A percentile compares a stretch with the other conserved stretches of the same genome.
phyloP scores from a whole-genome alignment of 2,113 vertebrate genomes.

The Calypte anna region DNA sequence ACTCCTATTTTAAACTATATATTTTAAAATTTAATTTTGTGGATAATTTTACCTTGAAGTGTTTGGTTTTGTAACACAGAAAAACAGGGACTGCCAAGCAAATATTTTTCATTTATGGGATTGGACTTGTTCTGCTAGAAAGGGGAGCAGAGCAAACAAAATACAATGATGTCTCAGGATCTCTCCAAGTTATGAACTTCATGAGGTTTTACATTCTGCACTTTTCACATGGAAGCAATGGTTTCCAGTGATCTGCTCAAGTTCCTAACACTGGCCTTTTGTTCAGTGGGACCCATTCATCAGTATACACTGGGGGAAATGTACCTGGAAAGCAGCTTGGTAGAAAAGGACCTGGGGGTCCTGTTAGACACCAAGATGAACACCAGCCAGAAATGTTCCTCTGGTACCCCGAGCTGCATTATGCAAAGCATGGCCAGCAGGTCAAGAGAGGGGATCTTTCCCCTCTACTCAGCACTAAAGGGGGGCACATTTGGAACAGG shows the following conservation, averaged over 20 bases:
- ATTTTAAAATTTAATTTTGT: not conserved
- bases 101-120: not conserved
- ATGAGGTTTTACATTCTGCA: not conserved
- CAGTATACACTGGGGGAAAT: not conserved
- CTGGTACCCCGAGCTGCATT: too few species aligned
- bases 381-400: too few species aligned
- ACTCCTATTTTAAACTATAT: not conserved
- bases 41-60: not conserved
- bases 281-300: not conserved
- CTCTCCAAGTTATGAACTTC: not conserved
- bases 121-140: not conserved
- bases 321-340: not conserved
- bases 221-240: not conserved
- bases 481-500: not conserved
- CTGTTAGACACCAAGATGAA: too few species aligned
- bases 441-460: not conserved
- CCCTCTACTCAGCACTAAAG: not conserved
- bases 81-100: not conserved
- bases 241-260: not conserved
- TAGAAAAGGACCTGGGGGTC: not conserved
- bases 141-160: not conserved
- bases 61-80: not conserved
- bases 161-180: not conserved
- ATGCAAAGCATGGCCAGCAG: too few species aligned
- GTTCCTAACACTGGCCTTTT: not conserved